These are phyloP conservation scores for Morus bassanus DNA, from an alignment of 2,797 vertebrate species.

Conservation along the genomic window DNA sequence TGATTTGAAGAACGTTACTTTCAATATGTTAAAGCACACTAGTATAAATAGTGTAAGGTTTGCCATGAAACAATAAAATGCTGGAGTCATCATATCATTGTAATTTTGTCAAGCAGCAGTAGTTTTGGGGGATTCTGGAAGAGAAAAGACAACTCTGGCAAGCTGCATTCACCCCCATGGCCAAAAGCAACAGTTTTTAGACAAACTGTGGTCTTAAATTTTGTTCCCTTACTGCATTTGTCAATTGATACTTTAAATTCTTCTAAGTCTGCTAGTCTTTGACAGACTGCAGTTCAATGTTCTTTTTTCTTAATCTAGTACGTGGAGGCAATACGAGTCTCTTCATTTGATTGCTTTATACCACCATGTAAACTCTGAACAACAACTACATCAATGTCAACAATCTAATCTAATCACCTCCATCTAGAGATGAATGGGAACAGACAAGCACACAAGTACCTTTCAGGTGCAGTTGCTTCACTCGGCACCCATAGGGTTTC, in stretches of 20 bases:
- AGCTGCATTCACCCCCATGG: background rate
- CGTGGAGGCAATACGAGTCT: background rate
- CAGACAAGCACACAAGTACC: background rate
- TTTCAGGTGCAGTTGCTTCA: background rate
- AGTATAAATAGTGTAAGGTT: background rate
- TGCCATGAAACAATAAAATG: background rate
- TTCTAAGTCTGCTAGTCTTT: background rate
- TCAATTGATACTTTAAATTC: background rate
- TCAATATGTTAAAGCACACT: background rate
- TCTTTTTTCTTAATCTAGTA: background rate
- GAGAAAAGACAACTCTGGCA: background rate
- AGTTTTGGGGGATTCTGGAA: background rate
- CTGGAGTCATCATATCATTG: background rate
- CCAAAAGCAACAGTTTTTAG: background rate
- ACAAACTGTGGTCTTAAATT: background rate
- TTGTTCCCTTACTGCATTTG: background rate
- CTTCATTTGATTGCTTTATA: background rate
- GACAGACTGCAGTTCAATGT: background rate
- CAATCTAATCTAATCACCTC: background rate
- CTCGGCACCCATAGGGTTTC: background rate
- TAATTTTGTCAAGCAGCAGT: background rate
- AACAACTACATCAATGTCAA: background rate
- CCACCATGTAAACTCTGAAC: background rate
- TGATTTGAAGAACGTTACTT: constrained; percentile 42
- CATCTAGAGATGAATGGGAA: background rate